Percentiles rank a stretch among this genome's conserved stretches.
Evolutionary conservation across 2,888 invertebrate species (phyloP).

Genomic region (Drosophila percnosoma): DNA sequence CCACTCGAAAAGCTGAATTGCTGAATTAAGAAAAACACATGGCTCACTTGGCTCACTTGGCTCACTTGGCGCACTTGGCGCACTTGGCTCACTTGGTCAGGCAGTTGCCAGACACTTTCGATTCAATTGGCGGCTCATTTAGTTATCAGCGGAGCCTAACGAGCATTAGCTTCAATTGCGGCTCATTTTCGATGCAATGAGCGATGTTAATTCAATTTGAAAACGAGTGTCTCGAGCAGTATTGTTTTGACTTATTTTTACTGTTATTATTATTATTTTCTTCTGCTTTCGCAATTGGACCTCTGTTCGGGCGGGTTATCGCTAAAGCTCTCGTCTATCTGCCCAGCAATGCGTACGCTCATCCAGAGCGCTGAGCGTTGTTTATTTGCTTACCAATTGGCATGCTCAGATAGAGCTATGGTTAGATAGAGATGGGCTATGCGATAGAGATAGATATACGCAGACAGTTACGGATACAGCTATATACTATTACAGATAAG

Average conservation of each 20-base stretch:
- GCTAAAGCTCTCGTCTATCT: constrained; percentile 25
- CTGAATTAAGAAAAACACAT: constrained; percentile 24
- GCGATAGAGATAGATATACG: constrained; percentile 19
- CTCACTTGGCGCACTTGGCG: neutral
- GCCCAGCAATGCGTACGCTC: constrained; percentile 44
- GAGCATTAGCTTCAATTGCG: constrained; percentile 71
- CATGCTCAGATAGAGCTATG: constrained; percentile 37
- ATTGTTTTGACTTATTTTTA: neutral
- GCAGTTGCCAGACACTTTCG: constrained; percentile 34
- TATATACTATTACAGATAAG: constrained; percentile 55
- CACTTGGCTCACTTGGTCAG: neutral
- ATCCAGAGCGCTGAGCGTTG: constrained; percentile 38
- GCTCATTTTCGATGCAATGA: constrained; percentile 52
- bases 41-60: constrained; percentile 1
- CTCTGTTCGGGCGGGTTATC: constrained; percentile 34
- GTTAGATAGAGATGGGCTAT: constrained; percentile 24
- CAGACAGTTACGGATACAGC: constrained; percentile 13
- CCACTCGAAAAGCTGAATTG: constrained; percentile 9
- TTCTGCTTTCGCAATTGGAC: constrained; percentile 4
- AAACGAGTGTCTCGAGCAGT: constrained; percentile 16
- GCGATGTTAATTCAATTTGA: constrained; percentile 64
- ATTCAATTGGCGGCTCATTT: constrained; percentile 38
- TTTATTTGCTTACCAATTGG: constrained; percentile 77
- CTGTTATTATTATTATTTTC: neutral
- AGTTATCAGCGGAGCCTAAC: constrained; percentile 38